Evolutionary conservation across 2,888 invertebrate genomes (phyloP), one percentile per base, ranked within the genome.

Genomic region (Sycophila texana): DNA sequence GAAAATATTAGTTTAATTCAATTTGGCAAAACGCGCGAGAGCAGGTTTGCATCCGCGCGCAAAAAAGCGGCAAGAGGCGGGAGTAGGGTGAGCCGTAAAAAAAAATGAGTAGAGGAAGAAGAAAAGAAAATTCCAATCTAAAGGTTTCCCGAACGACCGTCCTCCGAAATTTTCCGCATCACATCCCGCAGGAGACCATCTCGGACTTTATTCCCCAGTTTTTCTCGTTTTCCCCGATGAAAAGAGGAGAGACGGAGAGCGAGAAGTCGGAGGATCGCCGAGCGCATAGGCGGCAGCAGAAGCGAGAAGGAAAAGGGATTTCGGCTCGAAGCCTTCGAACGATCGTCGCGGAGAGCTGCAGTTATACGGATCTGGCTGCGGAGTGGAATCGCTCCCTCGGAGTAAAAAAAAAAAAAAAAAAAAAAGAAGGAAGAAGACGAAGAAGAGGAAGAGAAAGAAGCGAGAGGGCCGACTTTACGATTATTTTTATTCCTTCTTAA

Each of bases 401-500:
- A 39, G 77, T 14, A 57, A 66, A 39, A 58, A 75, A 57, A 58
- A 61, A 57, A 71, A 58, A 74, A 61, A 68, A 74, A 81, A 53
- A 58, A 58, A 65, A 13, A 61, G 73, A 63, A 22, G 22, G 60
- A 58, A 30, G 61, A 74, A 20, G 49, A 60, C n/a, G 55, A 22
- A 18, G 60, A 58, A 30, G 61, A 74, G 30, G 49, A 60, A 22
- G 55, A 71, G 57, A 39, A 57, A 26, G 71, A 76, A 68, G 75
- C 47, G 60, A 61, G 74, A 78, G 82, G 80, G 39, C 39, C 39
- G 39, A 83, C 82, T 84, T 84, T 85, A 85, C 85, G 85, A 85
- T 86, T 85, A 86, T 84, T 85, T 86, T 85, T 85, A 86, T 86
- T 84, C 82, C 82, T 80, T 80, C 83, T 82, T 82, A 82, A 84